A percentile compares a stretch with the other conserved stretches of the same genome.
phyloP scores from a whole-genome alignment of 2,113 vertebrate species.

The Caloenas nicobarica region DNA sequence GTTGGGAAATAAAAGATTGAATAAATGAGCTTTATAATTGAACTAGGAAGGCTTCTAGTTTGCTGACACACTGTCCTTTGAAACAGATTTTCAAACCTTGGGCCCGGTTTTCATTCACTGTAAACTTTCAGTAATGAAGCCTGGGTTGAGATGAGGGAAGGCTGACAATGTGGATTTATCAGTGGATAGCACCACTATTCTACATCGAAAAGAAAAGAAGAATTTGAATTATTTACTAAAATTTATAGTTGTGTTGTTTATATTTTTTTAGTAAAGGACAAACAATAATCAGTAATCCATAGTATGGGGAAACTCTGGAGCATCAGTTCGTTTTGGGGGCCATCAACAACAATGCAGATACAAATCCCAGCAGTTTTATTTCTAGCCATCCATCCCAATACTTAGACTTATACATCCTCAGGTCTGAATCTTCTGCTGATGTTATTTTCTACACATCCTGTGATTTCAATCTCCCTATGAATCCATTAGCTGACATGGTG shows the following conservation, averaged over 20 bases:
- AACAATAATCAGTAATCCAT: background rate
- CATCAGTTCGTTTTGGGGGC: background rate
- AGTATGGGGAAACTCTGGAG: background rate
- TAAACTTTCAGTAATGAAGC: background rate
- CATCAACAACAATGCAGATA: background rate
- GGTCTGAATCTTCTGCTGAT: background rate
- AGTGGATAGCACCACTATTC: background rate
- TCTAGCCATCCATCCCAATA: background rate
- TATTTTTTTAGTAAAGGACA: background rate
- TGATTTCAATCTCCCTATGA: background rate
- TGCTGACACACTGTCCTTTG: background rate
- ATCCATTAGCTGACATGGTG: background rate
- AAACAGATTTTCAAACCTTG: background rate
- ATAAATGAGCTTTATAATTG: constrained; percentile 9
- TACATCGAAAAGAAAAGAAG: background rate
- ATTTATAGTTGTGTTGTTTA: background rate
- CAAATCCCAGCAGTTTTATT: background rate
- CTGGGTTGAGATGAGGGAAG: background rate
- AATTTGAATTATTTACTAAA: background rate
- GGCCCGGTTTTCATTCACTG: background rate
- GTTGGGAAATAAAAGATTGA: background rate
- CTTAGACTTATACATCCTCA: background rate
- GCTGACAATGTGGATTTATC: background rate
- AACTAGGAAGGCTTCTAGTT: background rate
- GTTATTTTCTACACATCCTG: background rate